Evolutionary conservation across 2,113 vertebrate species (phyloP).

Genomic region (Lophotis ruficrista): DNA sequence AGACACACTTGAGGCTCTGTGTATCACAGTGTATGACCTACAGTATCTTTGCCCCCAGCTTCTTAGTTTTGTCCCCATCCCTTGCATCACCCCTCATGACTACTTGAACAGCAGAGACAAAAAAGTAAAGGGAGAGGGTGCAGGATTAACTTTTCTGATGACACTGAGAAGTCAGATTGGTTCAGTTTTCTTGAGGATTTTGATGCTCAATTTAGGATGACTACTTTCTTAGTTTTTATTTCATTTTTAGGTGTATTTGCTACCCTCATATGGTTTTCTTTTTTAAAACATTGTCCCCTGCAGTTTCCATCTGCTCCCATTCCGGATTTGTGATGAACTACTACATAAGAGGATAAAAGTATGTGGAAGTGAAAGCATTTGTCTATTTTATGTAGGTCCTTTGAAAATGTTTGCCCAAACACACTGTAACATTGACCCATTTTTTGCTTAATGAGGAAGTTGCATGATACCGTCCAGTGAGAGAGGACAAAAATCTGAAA

Average conservation of each 20-base stretch:
- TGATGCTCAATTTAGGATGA: background rate
- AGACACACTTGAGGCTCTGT: background rate
- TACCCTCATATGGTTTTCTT: background rate
- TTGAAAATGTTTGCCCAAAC: background rate
- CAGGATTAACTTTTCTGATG: background rate
- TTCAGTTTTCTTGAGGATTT: background rate
- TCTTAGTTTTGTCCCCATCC: background rate
- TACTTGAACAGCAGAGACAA: background rate
- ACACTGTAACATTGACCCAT: background rate
- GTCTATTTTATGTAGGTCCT: background rate
- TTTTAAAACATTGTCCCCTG: background rate
- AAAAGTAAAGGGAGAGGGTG: background rate
- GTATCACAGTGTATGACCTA: background rate
- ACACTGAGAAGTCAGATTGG: background rate
- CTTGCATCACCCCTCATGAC: background rate
- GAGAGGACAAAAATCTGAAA: background rate
- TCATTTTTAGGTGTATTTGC: background rate
- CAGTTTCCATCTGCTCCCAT: background rate
- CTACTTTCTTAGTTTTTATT: background rate
- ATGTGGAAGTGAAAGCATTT: background rate
- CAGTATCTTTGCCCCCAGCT: background rate
- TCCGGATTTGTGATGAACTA: background rate
- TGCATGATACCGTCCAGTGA: background rate
- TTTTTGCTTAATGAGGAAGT: background rate
- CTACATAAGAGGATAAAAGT: background rate